These are phyloP conservation scores for Anthoscopus minutus DNA, from an alignment of 2,113 vertebrate species.

Conservation along the genomic window DNA sequence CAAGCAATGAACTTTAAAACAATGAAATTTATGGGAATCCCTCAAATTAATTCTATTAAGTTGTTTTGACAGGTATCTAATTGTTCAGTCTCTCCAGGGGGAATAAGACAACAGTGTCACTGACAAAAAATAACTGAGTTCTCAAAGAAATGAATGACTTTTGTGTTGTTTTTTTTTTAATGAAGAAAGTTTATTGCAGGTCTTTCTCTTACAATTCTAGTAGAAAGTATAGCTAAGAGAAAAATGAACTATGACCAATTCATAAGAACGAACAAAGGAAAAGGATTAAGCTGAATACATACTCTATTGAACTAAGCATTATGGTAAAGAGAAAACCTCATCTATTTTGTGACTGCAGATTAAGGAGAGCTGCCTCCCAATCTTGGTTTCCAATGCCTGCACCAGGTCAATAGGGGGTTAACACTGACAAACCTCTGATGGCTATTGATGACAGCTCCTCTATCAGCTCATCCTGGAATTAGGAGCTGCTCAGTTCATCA, in stretches of 20 bases:
- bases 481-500: neutral
- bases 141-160: neutral
- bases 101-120: neutral
- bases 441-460: neutral
- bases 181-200: conserved; percentile 77
- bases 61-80: neutral
- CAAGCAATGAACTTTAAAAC: neutral
- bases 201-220: conserved; percentile 65
- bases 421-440: neutral
- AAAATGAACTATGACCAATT: conserved; percentile 51
- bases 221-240: conserved; percentile 71
- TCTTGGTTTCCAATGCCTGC: conserved; percentile 28
- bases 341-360: conserved; percentile 8
- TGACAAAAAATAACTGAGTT: neutral
- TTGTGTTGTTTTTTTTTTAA: neutral
- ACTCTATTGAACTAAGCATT: conserved; percentile 38
- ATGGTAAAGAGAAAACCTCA: conserved; percentile 1
- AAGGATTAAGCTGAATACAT: conserved; percentile 46
- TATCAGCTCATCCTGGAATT: neutral
- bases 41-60: neutral
- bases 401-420: neutral
- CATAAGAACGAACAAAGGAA: conserved; percentile 46
- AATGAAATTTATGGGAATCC: neutral
- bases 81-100: neutral
- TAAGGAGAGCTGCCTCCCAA: neutral